These are phyloP conservation scores for Carlito syrichta DNA, from an alignment of 2,113 vertebrate genomes.

Conservation along the genomic window DNA sequence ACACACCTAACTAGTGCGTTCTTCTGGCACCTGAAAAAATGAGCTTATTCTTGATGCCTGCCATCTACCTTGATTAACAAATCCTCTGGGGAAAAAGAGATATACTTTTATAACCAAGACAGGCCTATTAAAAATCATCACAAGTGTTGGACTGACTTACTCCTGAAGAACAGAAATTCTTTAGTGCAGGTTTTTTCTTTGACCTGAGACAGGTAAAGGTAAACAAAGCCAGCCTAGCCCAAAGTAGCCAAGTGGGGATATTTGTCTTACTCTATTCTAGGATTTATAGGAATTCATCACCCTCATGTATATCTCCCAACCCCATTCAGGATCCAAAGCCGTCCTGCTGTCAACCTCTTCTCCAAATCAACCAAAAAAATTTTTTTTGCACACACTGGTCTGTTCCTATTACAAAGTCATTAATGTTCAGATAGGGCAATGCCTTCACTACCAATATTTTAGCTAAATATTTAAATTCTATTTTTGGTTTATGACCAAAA, in stretches of 20 bases:
- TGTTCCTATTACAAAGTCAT: not conserved
- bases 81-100: not conserved
- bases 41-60: constrained; percentile 16
- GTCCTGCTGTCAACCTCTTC: not conserved
- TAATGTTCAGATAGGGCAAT: not conserved
- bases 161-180: not conserved
- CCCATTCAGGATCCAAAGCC: not conserved
- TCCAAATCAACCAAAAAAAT: not conserved
- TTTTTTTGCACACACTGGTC: not conserved
- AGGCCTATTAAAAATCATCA: not conserved
- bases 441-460: not conserved
- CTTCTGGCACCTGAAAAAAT: not conserved
- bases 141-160: not conserved
- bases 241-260: not conserved
- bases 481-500: not conserved
- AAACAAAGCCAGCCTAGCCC: not conserved
- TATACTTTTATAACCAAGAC: constrained; percentile 22
- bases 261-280: not conserved
- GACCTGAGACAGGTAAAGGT: not conserved
- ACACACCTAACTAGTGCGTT: not conserved
- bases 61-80: constrained; percentile 31
- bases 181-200: not conserved
- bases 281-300: not conserved
- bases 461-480: constrained; percentile 1
- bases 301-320: not conserved